Percentiles rank a stretch among this genome's conserved stretches.
Evolutionary conservation across 2,797 vertebrate species (phyloP).

Genomic region (Linurgus olivaceus): DNA sequence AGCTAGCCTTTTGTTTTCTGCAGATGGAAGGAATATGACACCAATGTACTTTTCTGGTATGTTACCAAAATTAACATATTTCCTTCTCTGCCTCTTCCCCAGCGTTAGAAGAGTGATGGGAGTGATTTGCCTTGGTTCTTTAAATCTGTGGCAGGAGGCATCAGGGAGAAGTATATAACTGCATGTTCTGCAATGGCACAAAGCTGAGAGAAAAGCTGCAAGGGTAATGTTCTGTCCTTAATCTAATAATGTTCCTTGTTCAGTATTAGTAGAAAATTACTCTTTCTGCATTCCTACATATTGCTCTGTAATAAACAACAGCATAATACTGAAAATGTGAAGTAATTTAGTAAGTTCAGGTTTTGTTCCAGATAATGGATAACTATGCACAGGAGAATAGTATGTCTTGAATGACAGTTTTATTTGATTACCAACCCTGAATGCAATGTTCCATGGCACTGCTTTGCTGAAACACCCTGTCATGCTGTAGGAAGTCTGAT

Average conservation of each 20-base stretch:
- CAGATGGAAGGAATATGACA: slow-evolving; percentile 1
- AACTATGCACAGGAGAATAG: slow-evolving; percentile 16
- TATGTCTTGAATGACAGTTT: slow-evolving; percentile 34
- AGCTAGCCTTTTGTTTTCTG: slow-evolving; percentile 1
- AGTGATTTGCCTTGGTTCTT: slow-evolving; percentile 6
- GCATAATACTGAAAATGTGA: slow-evolving; percentile 12
- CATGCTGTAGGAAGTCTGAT: background rate
- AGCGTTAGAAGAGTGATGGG: background rate
- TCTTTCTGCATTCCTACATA: slow-evolving; percentile 39
- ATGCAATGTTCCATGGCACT: background rate
- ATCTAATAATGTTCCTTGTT: slow-evolving; percentile 53
- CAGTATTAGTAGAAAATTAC: slow-evolving; percentile 39
- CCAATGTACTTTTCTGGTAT: background rate
- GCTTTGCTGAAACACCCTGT: background rate
- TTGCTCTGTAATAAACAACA: slow-evolving; percentile 38
- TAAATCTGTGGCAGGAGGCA: background rate
- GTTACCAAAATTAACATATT: background rate
- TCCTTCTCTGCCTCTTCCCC: background rate
- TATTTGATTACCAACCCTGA: slow-evolving; percentile 21
- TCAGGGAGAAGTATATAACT: slow-evolving; percentile 10
- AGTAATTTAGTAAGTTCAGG: slow-evolving; percentile 46
- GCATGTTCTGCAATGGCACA: slow-evolving; percentile 2
- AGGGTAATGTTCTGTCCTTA: slow-evolving; percentile 55
- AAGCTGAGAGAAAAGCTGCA: slow-evolving; percentile 38
- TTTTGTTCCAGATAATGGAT: slow-evolving; percentile 49